These are phyloP conservation scores for Corynorhinus townsendii DNA, from an alignment of 2,113 vertebrate genomes.

Conservation along the genomic window DNA sequence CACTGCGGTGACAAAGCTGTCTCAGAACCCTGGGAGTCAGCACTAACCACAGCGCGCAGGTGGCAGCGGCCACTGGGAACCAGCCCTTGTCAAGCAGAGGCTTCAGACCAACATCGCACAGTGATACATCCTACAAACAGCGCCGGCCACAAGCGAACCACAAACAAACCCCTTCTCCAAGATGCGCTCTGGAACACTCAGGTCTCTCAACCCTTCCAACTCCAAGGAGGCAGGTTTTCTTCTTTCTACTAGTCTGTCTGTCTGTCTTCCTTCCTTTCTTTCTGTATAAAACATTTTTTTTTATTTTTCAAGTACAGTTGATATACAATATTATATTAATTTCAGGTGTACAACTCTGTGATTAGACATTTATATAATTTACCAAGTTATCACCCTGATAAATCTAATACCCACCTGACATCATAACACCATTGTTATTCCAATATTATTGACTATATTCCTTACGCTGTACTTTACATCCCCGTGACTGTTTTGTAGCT, in stretches of 20 bases:
- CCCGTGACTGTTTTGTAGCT: too few species aligned
- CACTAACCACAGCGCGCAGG: accelerated
- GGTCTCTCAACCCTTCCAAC: background rate
- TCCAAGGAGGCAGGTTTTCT: background rate
- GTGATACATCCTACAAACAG: background rate
- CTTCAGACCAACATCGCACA: background rate
- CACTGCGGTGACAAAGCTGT: background rate
- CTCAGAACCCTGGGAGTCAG: background rate
- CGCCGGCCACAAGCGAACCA: background rate
- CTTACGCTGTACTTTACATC: too few species aligned
- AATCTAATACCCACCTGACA: too few species aligned
- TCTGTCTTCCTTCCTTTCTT: background rate
- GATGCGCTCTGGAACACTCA: background rate
- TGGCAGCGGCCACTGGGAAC: background rate
- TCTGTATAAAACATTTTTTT: background rate
- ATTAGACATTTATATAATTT: too few species aligned
- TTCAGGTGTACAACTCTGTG: too few species aligned
- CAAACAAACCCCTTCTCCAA: background rate
- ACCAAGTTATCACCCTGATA: too few species aligned
- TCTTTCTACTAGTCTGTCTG: background rate
- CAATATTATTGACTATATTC: too few species aligned
- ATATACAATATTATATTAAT: background rate
- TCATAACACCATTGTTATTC: too few species aligned
- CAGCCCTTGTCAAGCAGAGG: background rate
- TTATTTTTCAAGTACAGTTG: background rate